These are phyloP conservation scores for Epirrita christyi DNA, from an alignment of 2,888 invertebrate species.

Conservation along the genomic window DNA sequence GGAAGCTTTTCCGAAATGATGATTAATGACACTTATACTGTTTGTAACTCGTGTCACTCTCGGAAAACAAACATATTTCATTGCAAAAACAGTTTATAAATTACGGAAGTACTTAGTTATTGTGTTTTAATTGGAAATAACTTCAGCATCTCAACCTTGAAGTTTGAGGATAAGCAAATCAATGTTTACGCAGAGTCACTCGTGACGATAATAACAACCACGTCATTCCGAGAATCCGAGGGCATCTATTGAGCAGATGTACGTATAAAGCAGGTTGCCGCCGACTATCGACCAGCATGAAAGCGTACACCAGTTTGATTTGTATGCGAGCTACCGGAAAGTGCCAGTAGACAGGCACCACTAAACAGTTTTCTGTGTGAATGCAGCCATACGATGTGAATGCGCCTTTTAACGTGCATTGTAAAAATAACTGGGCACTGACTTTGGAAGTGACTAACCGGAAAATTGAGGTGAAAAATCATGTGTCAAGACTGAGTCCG, in stretches of 20 bases:
- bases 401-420: constrained; percentile 16
- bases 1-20: no score
- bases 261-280: not conserved
- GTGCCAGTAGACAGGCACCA: no score
- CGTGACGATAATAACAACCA: constrained; percentile 24
- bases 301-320: no score
- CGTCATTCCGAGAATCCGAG: constrained; percentile 43
- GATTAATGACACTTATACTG: no score
- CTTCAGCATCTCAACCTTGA: not conserved
- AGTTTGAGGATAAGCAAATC: constrained; percentile 3
- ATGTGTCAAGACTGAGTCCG: constrained; percentile 13
- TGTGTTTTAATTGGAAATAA: not conserved
- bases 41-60: not conserved
- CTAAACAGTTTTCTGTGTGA: not conserved
- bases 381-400: constrained; percentile 2
- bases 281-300: not conserved
- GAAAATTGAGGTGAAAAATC: constrained; percentile 20
- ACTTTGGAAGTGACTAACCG: constrained; percentile 31
- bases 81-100: not conserved
- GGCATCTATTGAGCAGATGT: constrained; percentile 8
- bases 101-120: not conserved
- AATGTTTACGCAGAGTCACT: constrained; percentile 9
- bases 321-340: no score
- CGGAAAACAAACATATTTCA: not conserved
- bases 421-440: constrained; percentile 35